Percentiles rank a stretch among this genome's conserved stretches.
Conservation (phyloP, 2,888 invertebrate species). For the Drosophila parthenogenetica region DNA sequence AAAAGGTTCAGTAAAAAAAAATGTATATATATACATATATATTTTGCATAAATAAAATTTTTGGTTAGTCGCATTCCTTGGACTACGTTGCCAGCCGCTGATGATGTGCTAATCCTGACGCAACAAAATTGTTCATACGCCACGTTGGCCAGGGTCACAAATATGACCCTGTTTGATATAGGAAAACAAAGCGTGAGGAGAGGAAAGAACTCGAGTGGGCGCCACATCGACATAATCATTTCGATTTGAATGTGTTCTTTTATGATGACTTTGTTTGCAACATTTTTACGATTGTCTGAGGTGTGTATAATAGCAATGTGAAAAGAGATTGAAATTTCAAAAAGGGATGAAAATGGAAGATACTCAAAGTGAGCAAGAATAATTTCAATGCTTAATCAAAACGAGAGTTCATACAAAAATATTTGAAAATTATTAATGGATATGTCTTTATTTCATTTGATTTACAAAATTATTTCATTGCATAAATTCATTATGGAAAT, state of each 20-base stretch:
- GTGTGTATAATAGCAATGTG: constrained; percentile 14
- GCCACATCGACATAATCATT: constrained; percentile 44
- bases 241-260: constrained; percentile 40
- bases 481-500: background rate
- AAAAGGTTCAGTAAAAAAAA: constrained; percentile 20
- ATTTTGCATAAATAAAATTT: constrained; percentile 61
- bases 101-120: constrained; percentile 71
- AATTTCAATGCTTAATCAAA: too few species aligned
- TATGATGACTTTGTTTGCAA: constrained; percentile 32
- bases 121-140: constrained; percentile 44
- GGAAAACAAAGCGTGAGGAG: background rate
- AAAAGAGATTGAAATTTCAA: background rate
- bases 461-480: background rate
- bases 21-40: constrained; percentile 4
- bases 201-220: constrained; percentile 4
- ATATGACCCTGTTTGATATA: background rate
- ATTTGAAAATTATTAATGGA: background rate
- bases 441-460: background rate
- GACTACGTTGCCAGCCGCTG: constrained; percentile 39
- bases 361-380: too few species aligned
- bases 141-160: constrained; percentile 24
- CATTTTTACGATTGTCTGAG: constrained; percentile 39
- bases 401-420: background rate
- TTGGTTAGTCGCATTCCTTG: constrained; percentile 23
- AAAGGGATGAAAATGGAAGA: background rate